Conservation (phyloP, 2,888 invertebrate species). For the Eulithis testata region DNA sequence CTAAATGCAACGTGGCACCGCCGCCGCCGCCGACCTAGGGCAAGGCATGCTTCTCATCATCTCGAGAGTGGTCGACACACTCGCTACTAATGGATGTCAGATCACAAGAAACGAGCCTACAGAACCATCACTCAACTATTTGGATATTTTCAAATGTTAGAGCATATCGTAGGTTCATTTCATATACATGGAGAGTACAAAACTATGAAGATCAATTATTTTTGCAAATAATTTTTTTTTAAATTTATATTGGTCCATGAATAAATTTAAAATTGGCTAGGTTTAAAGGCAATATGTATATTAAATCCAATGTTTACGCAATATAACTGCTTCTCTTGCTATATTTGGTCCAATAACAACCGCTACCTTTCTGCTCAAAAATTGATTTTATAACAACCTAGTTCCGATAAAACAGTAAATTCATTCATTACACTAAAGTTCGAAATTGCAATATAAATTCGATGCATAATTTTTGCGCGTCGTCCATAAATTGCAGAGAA, state of each 20-base stretch:
- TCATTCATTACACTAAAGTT: constrained; percentile 35
- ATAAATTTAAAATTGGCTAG: no score
- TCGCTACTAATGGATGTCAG: constrained; percentile 26
- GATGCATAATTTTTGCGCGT: constrained; percentile 61
- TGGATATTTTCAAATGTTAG: neutral
- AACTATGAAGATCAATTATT: no score
- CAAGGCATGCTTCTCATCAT: constrained; percentile 29
- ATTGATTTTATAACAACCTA: constrained; percentile 25
- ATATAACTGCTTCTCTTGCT: neutral
- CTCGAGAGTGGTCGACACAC: constrained; percentile 25
- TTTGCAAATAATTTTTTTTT: no score
- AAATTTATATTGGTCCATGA: no score
- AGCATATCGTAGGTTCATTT: neutral
- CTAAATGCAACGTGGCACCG: constrained; percentile 54
- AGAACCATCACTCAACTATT: neutral
- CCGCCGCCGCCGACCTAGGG: constrained; percentile 31
- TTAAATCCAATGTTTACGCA: neutral
- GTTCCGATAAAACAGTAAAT: constrained; percentile 31
- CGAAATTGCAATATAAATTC: constrained; percentile 53
- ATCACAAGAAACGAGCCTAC: constrained; percentile 1
- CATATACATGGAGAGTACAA: no score
- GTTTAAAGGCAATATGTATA: neutral
- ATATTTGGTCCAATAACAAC: neutral
- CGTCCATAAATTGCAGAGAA: constrained; percentile 60
- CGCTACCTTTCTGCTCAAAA: constrained; percentile 5